Evolutionary conservation across 2,888 invertebrate genomes (phyloP), one percentile per base, ranked within the genome.

Genomic region (Lumbricus terrestris): DNA sequence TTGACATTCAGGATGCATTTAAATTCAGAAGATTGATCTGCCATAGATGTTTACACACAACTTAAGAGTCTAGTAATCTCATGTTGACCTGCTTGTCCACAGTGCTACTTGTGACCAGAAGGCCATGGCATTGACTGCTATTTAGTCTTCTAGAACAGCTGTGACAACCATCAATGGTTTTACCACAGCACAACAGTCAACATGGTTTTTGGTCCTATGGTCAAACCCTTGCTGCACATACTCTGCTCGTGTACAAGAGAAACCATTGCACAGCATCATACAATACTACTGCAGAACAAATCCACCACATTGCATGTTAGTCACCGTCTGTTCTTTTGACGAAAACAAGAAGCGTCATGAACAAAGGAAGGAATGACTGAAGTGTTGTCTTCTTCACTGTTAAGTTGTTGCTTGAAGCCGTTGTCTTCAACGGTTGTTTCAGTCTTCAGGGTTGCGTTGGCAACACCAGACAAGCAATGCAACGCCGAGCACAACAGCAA

Each of bases 381-480:
- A 69, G 69, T 13, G 69, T n/a, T 69, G 29, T n/a, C 69, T 69
- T 1, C 0, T 29, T n/a, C 16, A n/a, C 15, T 15, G 40, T 69
- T n/a, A 69, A n/a, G 69, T 13, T 69, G 6, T 69, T n/a, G n/a
- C n/a, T 6, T 40, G n/a, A 54, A 54, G 54, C 54, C 5, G 54
- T 29, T 54, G 29, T 69, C 69, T 47, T n/a, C 11, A 69, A n/a
- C n/a, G 4, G 69, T 8, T 69, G 69, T 69, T 85, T 85, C 85
- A 85, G 85, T 85, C 85, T 1, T 85, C 85, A 35, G 85, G 85
- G 37, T 85, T 34, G 34, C 37, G 85, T 37, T 85, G 85, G 8
- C 85, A 85, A 85, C 85, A 85, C 85, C 85, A 85, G 34, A 85
- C 85, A 1, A 85, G 85, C 85, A 85, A 35, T 33, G 37, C 37